These are phyloP conservation scores for Fulmarus glacialis DNA, from an alignment of 2,113 vertebrate species.

Conservation along the genomic window DNA sequence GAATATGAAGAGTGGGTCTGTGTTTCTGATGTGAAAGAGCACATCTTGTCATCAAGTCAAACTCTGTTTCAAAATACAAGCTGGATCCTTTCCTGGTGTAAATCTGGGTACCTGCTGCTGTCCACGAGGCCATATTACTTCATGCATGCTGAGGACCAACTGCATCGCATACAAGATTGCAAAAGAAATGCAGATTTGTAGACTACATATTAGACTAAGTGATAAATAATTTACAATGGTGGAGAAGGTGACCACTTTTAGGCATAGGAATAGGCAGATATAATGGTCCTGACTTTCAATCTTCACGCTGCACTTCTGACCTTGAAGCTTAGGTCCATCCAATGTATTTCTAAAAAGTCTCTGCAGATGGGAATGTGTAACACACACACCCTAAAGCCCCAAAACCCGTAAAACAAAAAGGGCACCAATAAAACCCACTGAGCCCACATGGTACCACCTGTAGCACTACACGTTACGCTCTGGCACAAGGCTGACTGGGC, in stretches of 20 bases:
- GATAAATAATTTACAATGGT: not conserved
- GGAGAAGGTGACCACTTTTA: not conserved
- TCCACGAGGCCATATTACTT: not conserved
- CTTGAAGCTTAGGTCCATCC: not conserved
- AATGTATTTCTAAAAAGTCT: not conserved
- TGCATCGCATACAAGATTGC: not conserved
- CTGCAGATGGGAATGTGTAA: not conserved
- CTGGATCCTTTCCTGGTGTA: not conserved
- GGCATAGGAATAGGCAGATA: not conserved
- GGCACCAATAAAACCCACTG: not conserved
- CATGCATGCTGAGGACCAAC: not conserved
- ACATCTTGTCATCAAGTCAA: not conserved
- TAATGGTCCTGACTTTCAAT: not conserved
- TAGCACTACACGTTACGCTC: fast-evolving
- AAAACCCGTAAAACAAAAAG: not conserved
- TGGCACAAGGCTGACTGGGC: not conserved
- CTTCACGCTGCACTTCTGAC: not conserved
- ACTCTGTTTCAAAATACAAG: not conserved
- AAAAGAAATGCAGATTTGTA: not conserved
- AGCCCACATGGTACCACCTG: not conserved
- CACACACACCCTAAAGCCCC: not conserved
- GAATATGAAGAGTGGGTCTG: not conserved
- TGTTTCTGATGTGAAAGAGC: not conserved
- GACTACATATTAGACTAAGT: not conserved
- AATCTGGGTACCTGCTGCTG: not conserved